These are phyloP conservation scores for Suillia variegata DNA, from an alignment of 2,888 invertebrate species.

Conservation along the genomic window DNA sequence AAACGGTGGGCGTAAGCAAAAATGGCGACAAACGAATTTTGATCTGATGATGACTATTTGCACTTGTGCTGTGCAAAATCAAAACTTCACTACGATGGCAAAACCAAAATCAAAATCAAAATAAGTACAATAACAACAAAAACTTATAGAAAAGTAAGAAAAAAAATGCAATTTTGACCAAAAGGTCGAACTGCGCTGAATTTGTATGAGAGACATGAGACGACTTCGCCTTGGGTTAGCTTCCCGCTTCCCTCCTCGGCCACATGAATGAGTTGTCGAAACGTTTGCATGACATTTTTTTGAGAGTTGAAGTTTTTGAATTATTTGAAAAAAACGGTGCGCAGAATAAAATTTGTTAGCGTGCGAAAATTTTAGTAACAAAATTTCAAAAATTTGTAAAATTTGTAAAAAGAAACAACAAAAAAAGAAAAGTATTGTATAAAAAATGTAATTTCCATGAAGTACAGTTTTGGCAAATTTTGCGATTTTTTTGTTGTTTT, in stretches of 20 bases:
- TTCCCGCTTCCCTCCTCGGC: too few relatives aligned
- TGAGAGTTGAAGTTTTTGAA: conserved; percentile 14
- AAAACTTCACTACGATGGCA: too few relatives aligned
- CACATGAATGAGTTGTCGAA: conserved; percentile 15
- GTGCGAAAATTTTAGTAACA: conserved; percentile 42
- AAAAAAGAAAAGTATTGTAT: neutral
- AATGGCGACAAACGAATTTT: too few relatives aligned
- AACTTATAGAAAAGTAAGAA: too few relatives aligned
- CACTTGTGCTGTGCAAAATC: too few relatives aligned
- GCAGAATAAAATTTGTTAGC: conserved; percentile 26
- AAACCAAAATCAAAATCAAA: too few relatives aligned
- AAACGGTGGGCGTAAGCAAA: too few relatives aligned
- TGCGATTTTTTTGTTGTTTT: conserved; percentile 22
- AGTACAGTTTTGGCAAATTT: conserved; percentile 20
- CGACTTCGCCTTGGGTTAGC: too few relatives aligned
- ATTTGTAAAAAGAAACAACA: neutral
- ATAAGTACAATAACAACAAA: too few relatives aligned
- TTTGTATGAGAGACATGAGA: conserved; percentile 19
- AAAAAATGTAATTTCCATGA: conserved; percentile 3
- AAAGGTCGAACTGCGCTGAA: too few relatives aligned
- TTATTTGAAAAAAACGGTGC: conserved; percentile 46
- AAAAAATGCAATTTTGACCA: too few relatives aligned
- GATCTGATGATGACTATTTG: too few relatives aligned
- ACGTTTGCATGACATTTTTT: conserved; percentile 23
- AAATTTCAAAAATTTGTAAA: conserved; percentile 29